These are phyloP conservation scores for Spatulosminthurus flaviceps DNA, from an alignment of 2,888 invertebrate genomes.

Conservation along the genomic window DNA sequence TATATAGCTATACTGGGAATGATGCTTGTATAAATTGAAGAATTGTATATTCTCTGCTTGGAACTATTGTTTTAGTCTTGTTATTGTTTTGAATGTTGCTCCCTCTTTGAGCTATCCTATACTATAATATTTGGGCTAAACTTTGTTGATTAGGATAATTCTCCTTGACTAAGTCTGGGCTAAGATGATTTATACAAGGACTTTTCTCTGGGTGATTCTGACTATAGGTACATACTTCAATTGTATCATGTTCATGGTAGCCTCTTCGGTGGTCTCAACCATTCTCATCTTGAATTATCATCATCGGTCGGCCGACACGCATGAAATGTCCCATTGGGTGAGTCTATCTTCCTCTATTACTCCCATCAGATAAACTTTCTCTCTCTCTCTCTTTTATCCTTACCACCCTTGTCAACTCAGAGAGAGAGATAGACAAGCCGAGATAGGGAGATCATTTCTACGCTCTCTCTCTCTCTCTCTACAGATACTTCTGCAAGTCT, in stretches of 20 bases:
- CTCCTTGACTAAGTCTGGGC: background rate
- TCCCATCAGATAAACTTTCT: too few relatives aligned
- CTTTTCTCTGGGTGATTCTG: slow-evolving; percentile 58
- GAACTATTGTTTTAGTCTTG: background rate
- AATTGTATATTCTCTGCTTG: too few relatives aligned
- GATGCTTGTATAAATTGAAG: too few relatives aligned
- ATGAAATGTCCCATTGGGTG: slow-evolving; percentile 98
- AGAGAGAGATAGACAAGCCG: too few relatives aligned
- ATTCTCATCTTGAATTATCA: slow-evolving; percentile 98
- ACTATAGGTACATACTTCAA: slow-evolving; percentile 98
- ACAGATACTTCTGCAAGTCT: too few relatives aligned
- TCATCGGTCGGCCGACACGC: slow-evolving; percentile 95
- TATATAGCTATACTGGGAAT: too few relatives aligned
- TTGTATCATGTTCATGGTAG: slow-evolving; percentile 99
- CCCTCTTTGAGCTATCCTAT: too few relatives aligned
- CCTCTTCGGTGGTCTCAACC: slow-evolving; percentile 96
- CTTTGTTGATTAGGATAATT: background rate
- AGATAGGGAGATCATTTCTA: too few relatives aligned
- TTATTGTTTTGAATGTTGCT: slow-evolving; percentile 21
- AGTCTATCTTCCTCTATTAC: slow-evolving; percentile 57
- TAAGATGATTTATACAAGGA: background rate
- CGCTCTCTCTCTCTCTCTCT: too few relatives aligned
- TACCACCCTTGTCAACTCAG: too few relatives aligned
- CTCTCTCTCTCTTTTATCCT: too few relatives aligned
- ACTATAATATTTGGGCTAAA: too few relatives aligned